A percentile compares a stretch with the other conserved stretches of the same genome.
These are phyloP conservation scores for Triplophysa siluroides DNA, from an alignment of 2,113 vertebrate genomes.

Conservation along the genomic window DNA sequence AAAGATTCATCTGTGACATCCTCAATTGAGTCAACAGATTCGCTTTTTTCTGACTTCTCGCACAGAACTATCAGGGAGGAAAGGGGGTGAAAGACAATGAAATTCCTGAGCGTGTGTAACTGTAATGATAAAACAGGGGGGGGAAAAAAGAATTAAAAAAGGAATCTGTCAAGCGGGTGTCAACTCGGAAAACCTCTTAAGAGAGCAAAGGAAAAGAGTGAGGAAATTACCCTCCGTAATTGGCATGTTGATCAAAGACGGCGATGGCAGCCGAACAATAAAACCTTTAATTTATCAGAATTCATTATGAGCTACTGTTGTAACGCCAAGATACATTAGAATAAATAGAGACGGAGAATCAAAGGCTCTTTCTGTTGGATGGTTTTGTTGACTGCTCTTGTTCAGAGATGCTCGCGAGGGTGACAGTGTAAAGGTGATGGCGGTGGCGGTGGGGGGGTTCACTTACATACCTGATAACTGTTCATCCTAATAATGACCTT, in stretches of 20 bases:
- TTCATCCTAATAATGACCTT: conserved; percentile 68
- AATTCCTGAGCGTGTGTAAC: conserved; percentile 88
- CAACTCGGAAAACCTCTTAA: conserved; percentile 76
- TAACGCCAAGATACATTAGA: conserved; percentile 77
- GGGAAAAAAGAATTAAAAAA: conserved; percentile 70
- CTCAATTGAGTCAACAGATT: conserved; percentile 95
- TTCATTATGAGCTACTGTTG: conserved; percentile 93
- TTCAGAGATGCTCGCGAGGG: conserved; percentile 52
- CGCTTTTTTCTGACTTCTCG: conserved; percentile 68
- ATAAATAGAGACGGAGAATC: conserved; percentile 84
- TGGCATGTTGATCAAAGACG: conserved; percentile 90
- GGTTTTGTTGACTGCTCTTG: conserved; percentile 65
- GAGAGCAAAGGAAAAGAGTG: conserved; percentile 75
- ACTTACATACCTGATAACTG: conserved; percentile 63
- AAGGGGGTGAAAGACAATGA: conserved; percentile 70
- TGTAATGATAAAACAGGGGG: conserved; percentile 79
- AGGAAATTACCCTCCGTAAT: conserved; percentile 89
- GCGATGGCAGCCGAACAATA: conserved; percentile 87
- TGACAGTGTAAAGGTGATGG: conserved; percentile 44
- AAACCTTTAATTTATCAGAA: conserved; percentile 98
- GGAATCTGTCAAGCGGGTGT: conserved; percentile 90
- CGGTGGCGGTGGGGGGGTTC: conserved; percentile 38
- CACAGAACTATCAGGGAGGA: conserved; percentile 78
- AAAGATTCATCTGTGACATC: conserved; percentile 96
- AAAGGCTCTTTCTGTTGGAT: conserved; percentile 71